These are phyloP conservation scores for Epinotia nisella DNA, from an alignment of 2,888 invertebrate species.

Conservation along the genomic window DNA sequence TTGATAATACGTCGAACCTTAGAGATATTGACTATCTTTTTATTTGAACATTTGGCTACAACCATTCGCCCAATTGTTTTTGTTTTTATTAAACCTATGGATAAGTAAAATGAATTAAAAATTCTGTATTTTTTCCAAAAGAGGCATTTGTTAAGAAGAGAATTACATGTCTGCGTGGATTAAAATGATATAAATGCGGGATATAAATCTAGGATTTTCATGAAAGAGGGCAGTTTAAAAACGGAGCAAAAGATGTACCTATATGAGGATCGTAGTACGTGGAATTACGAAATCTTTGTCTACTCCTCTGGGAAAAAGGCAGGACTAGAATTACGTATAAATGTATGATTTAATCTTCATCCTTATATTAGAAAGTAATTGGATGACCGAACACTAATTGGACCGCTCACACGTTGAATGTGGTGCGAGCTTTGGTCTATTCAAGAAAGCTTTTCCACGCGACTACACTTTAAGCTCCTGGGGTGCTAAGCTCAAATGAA, in stretches of 20 bases:
- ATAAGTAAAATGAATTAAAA: not conserved
- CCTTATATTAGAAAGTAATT: not conserved
- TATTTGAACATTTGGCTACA: too few relatives aligned
- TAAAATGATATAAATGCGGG: too few relatives aligned
- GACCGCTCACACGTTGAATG: not conserved
- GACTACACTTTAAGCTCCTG: conserved; percentile 5
- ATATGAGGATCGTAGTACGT: too few relatives aligned
- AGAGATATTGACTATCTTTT: too few relatives aligned
- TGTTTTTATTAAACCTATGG: not conserved
- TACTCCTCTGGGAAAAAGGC: too few relatives aligned
- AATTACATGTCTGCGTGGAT: too few relatives aligned
- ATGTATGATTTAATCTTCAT: not conserved
- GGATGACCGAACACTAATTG: conserved; percentile 9
- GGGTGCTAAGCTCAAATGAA: conserved; percentile 7
- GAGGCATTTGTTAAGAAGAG: not conserved
- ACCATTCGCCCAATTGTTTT: not conserved
- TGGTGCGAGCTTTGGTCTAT: not conserved
- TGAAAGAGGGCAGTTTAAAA: too few relatives aligned
- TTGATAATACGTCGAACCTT: too few relatives aligned
- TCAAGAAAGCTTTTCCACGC: conserved; percentile 7
- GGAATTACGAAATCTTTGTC: too few relatives aligned
- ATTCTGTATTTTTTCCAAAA: not conserved
- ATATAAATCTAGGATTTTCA: too few relatives aligned
- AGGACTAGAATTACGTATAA: not conserved
- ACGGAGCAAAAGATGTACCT: too few relatives aligned